phyloP scores from a whole-genome alignment of 2,888 invertebrate genomes.

The Anthophora plumipes region DNA sequence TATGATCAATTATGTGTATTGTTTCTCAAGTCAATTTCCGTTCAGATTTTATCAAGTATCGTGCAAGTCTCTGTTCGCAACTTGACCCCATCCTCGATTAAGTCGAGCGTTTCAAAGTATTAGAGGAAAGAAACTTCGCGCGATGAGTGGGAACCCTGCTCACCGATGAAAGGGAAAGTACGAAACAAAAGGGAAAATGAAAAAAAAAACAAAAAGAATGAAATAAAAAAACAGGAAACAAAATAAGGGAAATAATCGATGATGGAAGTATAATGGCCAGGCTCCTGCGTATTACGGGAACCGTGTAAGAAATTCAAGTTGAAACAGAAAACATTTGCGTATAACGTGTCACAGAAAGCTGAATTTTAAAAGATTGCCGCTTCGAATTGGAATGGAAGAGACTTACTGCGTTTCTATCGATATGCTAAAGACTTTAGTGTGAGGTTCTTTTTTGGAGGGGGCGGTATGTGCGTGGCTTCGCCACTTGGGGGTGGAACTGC shows the following conservation, averaged over 20 bases:
- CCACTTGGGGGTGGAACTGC: slow-evolving; percentile 78
- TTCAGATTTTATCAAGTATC: slow-evolving; percentile 15
- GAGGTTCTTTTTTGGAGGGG: slow-evolving; percentile 77
- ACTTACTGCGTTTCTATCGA: slow-evolving; percentile 80
- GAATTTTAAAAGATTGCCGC: slow-evolving; percentile 36
- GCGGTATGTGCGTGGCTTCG: slow-evolving; percentile 76
- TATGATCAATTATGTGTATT: background rate
- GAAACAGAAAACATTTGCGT: slow-evolving; percentile 48
- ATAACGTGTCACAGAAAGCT: slow-evolving; percentile 64
- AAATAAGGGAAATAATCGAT: slow-evolving; percentile 5
- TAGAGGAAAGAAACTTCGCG: slow-evolving; percentile 37
- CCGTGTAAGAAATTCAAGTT: background rate
- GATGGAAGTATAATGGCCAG: slow-evolving; percentile 10
- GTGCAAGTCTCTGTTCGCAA: slow-evolving; percentile 15
- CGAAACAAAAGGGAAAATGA: slow-evolving; percentile 17
- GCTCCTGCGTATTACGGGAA: slow-evolving; percentile 5
- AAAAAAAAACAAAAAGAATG: slow-evolving; percentile 3
- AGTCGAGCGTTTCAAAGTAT: slow-evolving; percentile 33
- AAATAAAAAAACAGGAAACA: slow-evolving; percentile 34
- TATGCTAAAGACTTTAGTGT: slow-evolving; percentile 80
- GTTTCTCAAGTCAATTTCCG: background rate
- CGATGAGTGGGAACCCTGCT: slow-evolving; percentile 83
- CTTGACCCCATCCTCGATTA: slow-evolving; percentile 55
- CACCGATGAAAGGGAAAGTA: slow-evolving; percentile 37
- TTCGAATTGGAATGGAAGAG: slow-evolving; percentile 45